Evolutionary conservation across 2,888 invertebrate species (phyloP), one percentile per base, ranked within the genome.

Genomic region (Parascotia fuliginaria): DNA sequence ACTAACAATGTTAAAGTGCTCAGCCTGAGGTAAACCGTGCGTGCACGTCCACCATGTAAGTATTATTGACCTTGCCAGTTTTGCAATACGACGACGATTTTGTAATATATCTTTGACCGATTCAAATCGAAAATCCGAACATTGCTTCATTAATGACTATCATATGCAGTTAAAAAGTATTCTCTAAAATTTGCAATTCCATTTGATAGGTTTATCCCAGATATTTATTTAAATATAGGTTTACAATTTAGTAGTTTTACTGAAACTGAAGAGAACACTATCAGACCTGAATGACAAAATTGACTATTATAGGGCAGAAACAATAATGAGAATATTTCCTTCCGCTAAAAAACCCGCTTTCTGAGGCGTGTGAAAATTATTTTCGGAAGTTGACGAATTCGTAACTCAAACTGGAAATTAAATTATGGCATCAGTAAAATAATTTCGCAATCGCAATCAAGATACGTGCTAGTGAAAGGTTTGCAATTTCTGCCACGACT

Each of bases 391-490:
- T 24, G 42, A 45, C 44, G 31, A 48, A 45, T n/a, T 15, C 45
- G 37, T 49, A 50, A 48, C 36, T 14, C 7, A 11, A 44, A 32
- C 42, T 38, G 9, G 12, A 45, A 45, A 42, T 38, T 13, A 19
- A 46, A 31, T 32, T 12, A 31, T 38, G 14, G 6, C 32, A 50
- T 42, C 40, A 42, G 40, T 22, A 11, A 51, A 36, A 54, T 16
- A 39, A 50, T 42, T 33, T 41, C 22, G 32, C 44, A 46, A 59
- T 60, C 33, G 34, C 34, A 45, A 55, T 43, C 39, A 55, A 50
- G 54, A 58, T 36, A 49, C 54, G 38, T 43, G 47, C 64, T 65
- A 84, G 87, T 87, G 85, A 87, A 89, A 89, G 86, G 83, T 79
- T 79, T 61, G 72, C 74, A 70, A 77, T 71, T 71, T 75, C 71